phyloP scores from a whole-genome alignment of 2,113 vertebrate genomes.

The Nematolebias whitei region DNA sequence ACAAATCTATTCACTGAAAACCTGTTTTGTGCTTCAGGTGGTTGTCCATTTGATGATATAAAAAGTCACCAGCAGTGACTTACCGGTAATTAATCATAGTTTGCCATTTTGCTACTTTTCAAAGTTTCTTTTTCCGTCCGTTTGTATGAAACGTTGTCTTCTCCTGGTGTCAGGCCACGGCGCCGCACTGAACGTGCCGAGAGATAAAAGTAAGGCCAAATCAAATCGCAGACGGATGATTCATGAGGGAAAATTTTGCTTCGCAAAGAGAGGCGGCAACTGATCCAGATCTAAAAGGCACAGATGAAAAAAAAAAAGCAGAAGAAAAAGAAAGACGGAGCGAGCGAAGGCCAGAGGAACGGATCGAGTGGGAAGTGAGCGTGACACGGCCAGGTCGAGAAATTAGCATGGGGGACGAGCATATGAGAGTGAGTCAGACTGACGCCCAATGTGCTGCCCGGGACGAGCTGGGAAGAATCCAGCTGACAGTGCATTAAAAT shows the following conservation, averaged over 20 bases:
- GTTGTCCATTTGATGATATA: conserved; percentile 29
- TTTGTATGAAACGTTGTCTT: conserved; percentile 31
- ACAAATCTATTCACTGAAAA: conserved; percentile 11
- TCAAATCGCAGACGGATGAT: conserved; percentile 57
- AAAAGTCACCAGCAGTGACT: conserved; percentile 19
- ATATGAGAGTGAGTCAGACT: conserved; percentile 77
- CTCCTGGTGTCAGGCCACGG: conserved; percentile 34
- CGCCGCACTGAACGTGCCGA: conserved; percentile 15
- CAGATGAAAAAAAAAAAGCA: conserved; percentile 50
- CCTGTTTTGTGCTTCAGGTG: conserved; percentile 34
- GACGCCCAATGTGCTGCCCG: conserved; percentile 71
- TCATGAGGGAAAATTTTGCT: conserved; percentile 45
- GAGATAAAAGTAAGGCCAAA: conserved; percentile 29
- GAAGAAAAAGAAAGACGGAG: conserved; percentile 19
- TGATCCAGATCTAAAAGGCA: conserved; percentile 51
- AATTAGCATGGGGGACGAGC: conserved; percentile 67
- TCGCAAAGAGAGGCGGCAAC: conserved; percentile 52
- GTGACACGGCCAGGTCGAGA: conserved; percentile 62
- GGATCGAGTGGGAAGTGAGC: conserved; percentile 52
- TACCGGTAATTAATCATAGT: conserved; percentile 30
- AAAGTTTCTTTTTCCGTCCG: conserved; percentile 24
- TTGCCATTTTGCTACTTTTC: conserved; percentile 45
- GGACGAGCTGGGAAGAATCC: conserved; percentile 72
- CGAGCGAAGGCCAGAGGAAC: conserved; percentile 23
- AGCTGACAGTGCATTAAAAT: conserved; percentile 73